These are phyloP conservation scores for Orientallactaga bullata DNA, from an alignment of 2,113 vertebrate species.

Conservation along the genomic window DNA sequence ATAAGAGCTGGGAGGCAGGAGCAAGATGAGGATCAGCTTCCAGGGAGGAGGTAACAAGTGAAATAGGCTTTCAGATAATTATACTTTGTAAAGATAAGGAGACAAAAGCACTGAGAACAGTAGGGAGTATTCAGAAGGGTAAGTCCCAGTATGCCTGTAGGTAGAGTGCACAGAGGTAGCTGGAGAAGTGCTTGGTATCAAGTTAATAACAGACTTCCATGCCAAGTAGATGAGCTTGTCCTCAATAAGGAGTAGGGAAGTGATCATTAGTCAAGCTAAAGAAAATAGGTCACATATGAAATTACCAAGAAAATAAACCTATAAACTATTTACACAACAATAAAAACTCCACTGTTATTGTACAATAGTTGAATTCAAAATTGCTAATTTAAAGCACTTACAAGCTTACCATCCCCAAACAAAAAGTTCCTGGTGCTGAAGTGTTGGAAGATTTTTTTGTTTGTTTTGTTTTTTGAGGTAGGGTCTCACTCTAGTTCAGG, in stretches of 20 bases:
- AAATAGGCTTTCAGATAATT: background rate
- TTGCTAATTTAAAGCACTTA: background rate
- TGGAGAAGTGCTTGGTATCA: background rate
- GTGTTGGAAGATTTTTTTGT: too few species aligned
- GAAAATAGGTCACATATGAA: background rate
- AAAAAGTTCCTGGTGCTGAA: background rate
- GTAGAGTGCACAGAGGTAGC: background rate
- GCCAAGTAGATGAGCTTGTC: background rate
- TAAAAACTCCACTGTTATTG: constrained; percentile 1
- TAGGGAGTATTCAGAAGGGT: background rate
- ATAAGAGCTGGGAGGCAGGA: background rate
- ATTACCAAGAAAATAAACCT: constrained; percentile 12
- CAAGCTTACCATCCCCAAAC: background rate
- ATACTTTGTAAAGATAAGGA: background rate
- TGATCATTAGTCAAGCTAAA: background rate
- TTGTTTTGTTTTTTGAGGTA: too few species aligned
- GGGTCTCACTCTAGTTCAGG: too few species aligned
- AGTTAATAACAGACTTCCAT: background rate
- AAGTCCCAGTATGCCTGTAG: background rate
- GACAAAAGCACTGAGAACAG: background rate
- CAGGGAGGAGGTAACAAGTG: background rate
- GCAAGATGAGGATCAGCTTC: background rate
- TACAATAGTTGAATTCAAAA: background rate
- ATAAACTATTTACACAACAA: background rate
- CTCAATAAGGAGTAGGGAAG: background rate